Conservation (phyloP, 1,140 invertebrate species). For the Leptopilina boulardi region DNA sequence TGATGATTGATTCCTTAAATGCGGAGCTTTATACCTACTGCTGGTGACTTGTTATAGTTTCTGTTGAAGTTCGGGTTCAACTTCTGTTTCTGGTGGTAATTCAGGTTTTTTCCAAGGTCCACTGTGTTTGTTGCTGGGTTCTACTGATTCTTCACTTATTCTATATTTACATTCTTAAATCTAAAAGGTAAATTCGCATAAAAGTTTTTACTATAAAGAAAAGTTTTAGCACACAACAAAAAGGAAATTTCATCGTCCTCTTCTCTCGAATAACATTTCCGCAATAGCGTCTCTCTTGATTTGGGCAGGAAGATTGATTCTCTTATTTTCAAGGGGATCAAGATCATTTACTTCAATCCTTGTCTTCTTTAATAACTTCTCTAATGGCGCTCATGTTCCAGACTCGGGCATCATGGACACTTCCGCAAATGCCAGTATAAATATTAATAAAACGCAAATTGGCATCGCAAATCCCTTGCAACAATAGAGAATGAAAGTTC, state of each 20-base stretch:
- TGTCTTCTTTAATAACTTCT: neutral
- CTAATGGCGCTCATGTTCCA: neutral
- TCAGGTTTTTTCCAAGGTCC: slow-evolving; percentile 83
- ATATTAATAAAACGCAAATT: slow-evolving; percentile 54
- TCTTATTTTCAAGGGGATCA: too few relatives aligned
- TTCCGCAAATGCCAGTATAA: neutral
- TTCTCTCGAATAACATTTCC: too few relatives aligned
- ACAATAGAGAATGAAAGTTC: slow-evolving; percentile 22
- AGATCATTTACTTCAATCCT: too few relatives aligned
- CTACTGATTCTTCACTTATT: slow-evolving; percentile 75
- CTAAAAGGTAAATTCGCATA: too few relatives aligned
- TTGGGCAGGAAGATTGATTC: too few relatives aligned
- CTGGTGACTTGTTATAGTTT: slow-evolving; percentile 35
- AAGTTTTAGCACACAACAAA: too few relatives aligned
- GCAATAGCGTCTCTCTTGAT: too few relatives aligned
- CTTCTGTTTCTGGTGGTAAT: slow-evolving; percentile 64
- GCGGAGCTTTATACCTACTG: slow-evolving; percentile 76
- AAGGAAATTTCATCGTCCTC: too few relatives aligned
- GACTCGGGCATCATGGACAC: neutral
- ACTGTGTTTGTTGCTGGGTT: slow-evolving; percentile 67
- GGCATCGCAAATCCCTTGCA: slow-evolving; percentile 43
- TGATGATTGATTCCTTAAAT: slow-evolving; percentile 65
- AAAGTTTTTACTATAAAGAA: too few relatives aligned
- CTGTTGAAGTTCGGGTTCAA: slow-evolving; percentile 44
- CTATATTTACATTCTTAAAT: too few relatives aligned